Evolutionary conservation across 2,113 vertebrate species (phyloP).

Genomic region (Elephas maximus): DNA sequence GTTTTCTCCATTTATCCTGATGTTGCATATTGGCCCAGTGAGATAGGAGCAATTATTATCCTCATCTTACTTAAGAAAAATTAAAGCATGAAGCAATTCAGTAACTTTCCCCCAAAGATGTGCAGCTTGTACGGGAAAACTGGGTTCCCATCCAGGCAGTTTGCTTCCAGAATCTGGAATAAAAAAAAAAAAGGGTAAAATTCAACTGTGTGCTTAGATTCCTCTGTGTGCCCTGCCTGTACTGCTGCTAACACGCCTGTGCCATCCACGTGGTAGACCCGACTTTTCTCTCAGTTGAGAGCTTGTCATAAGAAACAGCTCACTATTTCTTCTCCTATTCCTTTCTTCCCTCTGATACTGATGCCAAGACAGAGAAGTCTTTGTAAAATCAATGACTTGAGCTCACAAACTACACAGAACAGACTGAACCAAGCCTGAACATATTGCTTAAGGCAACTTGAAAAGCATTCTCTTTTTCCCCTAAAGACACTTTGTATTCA

Average conservation of each 20-base stretch:
- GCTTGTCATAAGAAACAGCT: not conserved
- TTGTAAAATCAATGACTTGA: not conserved
- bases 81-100: not conserved
- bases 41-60: not conserved
- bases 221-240: not conserved
- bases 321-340: not conserved
- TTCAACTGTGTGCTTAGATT: not conserved
- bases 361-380: constrained; percentile 4
- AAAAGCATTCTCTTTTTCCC: constrained; percentile 42
- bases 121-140: not conserved
- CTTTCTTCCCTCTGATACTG: not conserved
- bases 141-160: not conserved
- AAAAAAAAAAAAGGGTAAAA: not conserved
- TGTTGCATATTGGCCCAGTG: too few relatives aligned
- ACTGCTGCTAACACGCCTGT: accelerated
- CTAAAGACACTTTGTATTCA: constrained; percentile 15
- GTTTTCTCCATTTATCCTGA: too few relatives aligned
- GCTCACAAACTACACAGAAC: constrained; percentile 8
- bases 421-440: not conserved
- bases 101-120: not conserved
- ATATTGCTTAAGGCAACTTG: constrained; percentile 14
- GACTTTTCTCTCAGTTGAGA: not conserved
- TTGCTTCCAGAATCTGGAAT: not conserved
- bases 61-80: not conserved
- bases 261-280: not conserved